These are phyloP conservation scores for Thaumatotibia leucotreta DNA, from an alignment of 1,140 invertebrate genomes.

Conservation along the genomic window DNA sequence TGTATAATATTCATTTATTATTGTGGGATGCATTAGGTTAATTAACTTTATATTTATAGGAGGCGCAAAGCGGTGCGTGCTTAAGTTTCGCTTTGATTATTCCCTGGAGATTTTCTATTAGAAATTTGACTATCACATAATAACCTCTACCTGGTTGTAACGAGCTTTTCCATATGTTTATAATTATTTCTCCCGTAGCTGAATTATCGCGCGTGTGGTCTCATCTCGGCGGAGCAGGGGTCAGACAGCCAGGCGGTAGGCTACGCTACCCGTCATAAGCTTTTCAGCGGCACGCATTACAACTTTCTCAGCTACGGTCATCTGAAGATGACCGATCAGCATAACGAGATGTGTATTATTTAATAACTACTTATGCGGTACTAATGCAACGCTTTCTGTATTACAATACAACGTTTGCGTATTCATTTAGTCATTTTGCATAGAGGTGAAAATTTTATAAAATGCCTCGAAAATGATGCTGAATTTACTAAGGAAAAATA, in stretches of 20 bases:
- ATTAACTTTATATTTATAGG: background rate
- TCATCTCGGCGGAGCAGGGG: background rate
- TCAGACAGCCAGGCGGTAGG: background rate
- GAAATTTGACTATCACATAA: background rate
- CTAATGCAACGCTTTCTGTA: no score
- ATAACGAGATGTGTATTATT: background rate
- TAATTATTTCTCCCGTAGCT: background rate
- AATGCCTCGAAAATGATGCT: no score
- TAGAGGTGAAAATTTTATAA: no score
- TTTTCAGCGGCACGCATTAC: background rate
- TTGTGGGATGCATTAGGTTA: background rate
- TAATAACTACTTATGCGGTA: background rate
- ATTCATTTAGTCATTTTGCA: no score
- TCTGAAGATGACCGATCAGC: background rate
- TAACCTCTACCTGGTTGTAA: background rate
- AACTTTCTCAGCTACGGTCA: background rate
- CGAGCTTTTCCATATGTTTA: background rate
- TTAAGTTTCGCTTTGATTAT: background rate
- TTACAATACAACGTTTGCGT: no score
- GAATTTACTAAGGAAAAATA: no score
- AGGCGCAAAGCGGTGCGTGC: background rate
- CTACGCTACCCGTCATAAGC: background rate
- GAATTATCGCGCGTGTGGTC: background rate
- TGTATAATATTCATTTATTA: background rate
- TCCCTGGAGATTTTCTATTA: background rate